phyloP scores from a whole-genome alignment of 1,140 invertebrate species.

The Bemisia tabaci region DNA sequence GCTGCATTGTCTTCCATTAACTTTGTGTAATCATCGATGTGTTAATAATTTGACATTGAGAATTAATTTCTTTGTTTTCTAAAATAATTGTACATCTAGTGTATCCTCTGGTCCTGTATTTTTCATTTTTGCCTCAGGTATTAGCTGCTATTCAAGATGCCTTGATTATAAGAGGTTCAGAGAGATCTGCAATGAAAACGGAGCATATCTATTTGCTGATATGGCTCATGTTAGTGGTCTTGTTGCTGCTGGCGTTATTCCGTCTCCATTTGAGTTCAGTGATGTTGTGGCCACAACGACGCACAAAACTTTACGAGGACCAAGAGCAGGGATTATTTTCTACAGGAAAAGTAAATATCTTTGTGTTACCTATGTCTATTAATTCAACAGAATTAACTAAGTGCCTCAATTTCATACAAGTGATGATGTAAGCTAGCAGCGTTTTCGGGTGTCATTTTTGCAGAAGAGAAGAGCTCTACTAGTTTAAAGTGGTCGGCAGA shows the following conservation, averaged over 20 bases:
- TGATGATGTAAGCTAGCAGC: no score
- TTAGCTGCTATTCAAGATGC: conserved; percentile 74
- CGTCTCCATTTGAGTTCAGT: conserved; percentile 83
- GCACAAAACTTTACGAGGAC: conserved; percentile 87
- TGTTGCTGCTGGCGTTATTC: conserved; percentile 71
- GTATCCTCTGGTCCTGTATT: no score
- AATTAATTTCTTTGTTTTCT: no score
- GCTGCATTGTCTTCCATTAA: no score
- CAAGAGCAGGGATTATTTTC: conserved; percentile 80
- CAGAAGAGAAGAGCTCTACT: no score
- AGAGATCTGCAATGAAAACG: conserved; percentile 73
- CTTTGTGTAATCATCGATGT: no score
- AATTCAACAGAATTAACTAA: no score
- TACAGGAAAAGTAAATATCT: conserved; percentile 56
- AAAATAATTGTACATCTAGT: no score
- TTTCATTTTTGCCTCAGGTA: conserved; percentile 44
- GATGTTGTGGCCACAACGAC: conserved; percentile 94
- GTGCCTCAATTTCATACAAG: no score
- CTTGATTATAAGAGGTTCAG: conserved; percentile 81
- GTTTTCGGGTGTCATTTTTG: no score
- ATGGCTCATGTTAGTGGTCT: conserved; percentile 92
- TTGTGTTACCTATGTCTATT: background rate
- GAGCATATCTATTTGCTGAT: conserved; percentile 81
- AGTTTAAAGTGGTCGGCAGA: no score
- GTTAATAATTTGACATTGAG: no score